Evolutionary conservation across 2,113 vertebrate genomes (phyloP), one percentile per base, ranked within the genome.

Genomic region (Calidris pugnax): DNA sequence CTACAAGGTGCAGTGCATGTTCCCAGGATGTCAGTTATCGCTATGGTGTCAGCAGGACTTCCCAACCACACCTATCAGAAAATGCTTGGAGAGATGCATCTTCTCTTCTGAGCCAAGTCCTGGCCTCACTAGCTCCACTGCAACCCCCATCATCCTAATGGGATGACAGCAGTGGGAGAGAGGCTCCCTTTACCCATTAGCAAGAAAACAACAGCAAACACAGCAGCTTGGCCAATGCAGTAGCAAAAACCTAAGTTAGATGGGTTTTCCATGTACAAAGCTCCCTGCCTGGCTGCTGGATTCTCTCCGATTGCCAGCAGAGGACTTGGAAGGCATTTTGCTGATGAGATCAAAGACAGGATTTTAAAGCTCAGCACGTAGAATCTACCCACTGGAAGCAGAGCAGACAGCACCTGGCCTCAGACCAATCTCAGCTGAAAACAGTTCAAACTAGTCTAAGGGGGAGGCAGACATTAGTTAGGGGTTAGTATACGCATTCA

Each of bases 401-500:
- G 87, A 87, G 59, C 86, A 74, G 92, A 85, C 33, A 79, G 91
- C 55, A 16, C 33, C 47, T 90, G 82, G 83, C 79, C 50, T 80
- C 74, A 77, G 63, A 67, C 13, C 74, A 93, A 30, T 66, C 79
- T 63, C 73, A 92, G 87, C 60, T 85, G 79, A 57, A 62, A 69
- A 63, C 53, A 83, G 37, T 35, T 43, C 92, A 78, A 93, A 77
- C 89, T 79, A 91, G 72, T 89, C 85, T 93, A 76, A 43, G 2
- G 6, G 59, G 21, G 76, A 87, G 51, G 81, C 74, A 87, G 62
- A 24, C 12, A 12, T 97, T 95, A 95, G 95, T 91, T 89, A 93
- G 71, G 43, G 81, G 93, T 98, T 97, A 98, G 96, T 90, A 89
- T 75, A 90, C 95, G 90, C 97, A 98, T 83, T 97, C 95, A 83